Evolutionary conservation across 2,888 invertebrate genomes (phyloP).

Genomic region (Rhingia campestris): DNA sequence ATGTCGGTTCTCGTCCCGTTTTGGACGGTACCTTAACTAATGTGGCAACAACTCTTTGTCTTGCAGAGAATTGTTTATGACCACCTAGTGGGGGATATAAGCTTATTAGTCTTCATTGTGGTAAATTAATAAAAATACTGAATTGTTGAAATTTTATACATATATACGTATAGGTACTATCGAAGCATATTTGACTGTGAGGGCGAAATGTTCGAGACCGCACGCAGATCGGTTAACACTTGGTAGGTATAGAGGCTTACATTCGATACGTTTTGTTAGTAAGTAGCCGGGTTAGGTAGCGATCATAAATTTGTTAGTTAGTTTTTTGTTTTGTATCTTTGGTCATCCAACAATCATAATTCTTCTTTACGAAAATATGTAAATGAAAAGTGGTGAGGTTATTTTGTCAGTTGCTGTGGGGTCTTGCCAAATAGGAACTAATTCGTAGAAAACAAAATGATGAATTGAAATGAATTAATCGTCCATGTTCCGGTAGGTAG

Average conservation of each 20-base stretch:
- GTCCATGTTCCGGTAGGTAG: slow-evolving; percentile 66
- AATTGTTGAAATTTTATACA: slow-evolving; percentile 3
- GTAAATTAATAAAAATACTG: slow-evolving; percentile 59
- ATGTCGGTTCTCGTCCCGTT: slow-evolving; percentile 15
- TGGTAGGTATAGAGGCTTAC: slow-evolving; percentile 32
- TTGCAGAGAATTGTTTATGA: slow-evolving; percentile 57
- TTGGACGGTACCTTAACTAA: slow-evolving; percentile 55
- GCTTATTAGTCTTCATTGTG: slow-evolving; percentile 71
- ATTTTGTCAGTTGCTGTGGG: slow-evolving; percentile 39
- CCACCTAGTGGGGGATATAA: slow-evolving; percentile 72
- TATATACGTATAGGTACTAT: slow-evolving; percentile 19
- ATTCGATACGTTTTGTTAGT: slow-evolving; percentile 62
- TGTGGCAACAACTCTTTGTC: slow-evolving; percentile 56
- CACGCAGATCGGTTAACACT: slow-evolving; percentile 68
- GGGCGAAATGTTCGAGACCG: slow-evolving; percentile 47
- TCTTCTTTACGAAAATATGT: slow-evolving; percentile 31
- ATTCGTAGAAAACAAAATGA: slow-evolving; percentile 49
- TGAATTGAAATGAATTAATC: slow-evolving; percentile 63
- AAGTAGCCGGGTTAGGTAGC: slow-evolving; percentile 54
- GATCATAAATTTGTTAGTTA: slow-evolving; percentile 37
- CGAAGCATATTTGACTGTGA: slow-evolving; percentile 21
- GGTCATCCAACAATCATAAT: slow-evolving; percentile 14
- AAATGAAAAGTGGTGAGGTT: slow-evolving; percentile 9
- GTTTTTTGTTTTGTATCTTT: not conserved
- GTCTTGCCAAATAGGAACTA: slow-evolving; percentile 47